Percentiles rank a stretch among this genome's conserved stretches.
Conservation (phyloP, 2,888 invertebrate genomes). For the Sisyra terminalis region DNA sequence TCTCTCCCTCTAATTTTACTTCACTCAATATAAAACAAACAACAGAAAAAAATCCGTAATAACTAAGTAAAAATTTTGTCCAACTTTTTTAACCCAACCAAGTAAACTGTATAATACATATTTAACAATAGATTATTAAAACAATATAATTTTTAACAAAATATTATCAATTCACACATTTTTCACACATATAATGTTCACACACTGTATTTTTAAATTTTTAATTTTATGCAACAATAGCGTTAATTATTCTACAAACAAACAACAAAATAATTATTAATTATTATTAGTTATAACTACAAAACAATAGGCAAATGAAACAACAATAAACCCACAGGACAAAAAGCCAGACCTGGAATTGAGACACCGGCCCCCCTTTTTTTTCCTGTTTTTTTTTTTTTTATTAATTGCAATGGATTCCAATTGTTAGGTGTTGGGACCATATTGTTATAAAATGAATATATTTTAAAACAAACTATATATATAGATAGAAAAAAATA, state of each 20-base stretch:
- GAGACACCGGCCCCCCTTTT: constrained; percentile 12
- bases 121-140: too few relatives aligned
- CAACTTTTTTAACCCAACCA: too few relatives aligned
- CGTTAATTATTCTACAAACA: too few relatives aligned
- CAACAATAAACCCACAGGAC: constrained; percentile 24
- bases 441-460: background rate
- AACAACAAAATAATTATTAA: too few relatives aligned
- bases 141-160: too few relatives aligned
- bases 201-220: too few relatives aligned
- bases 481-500: background rate
- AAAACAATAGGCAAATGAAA: constrained; percentile 10
- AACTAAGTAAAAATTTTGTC: too few relatives aligned
- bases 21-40: background rate
- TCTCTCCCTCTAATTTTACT: background rate
- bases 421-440: constrained; percentile 5
- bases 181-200: too few relatives aligned
- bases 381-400: background rate
- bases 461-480: background rate
- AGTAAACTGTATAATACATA: too few relatives aligned
- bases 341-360: constrained; percentile 28
- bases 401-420: constrained; percentile 3
- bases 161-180: too few relatives aligned
- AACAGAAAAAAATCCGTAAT: background rate
- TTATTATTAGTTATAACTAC: too few relatives aligned
- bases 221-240: too few relatives aligned